Evolutionary conservation across 2,888 invertebrate species (phyloP).

Genomic region (Villa cingulata): DNA sequence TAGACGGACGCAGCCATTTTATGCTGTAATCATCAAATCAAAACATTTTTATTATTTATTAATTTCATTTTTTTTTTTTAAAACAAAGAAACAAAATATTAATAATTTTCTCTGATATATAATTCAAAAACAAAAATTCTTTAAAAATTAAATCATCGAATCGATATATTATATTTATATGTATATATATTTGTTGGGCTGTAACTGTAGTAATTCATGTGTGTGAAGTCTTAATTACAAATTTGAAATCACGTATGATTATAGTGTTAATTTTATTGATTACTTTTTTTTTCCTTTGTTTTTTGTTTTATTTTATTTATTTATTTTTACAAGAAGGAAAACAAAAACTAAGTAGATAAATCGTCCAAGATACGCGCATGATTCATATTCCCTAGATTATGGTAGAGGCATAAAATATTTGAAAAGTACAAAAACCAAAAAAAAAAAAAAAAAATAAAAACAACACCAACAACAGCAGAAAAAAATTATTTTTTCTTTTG

Average conservation of each 20-base stretch:
- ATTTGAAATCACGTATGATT: conserved; percentile 3
- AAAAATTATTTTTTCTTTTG: conserved; percentile 11
- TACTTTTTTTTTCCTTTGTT: too few relatives aligned
- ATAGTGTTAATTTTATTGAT: conserved; percentile 16
- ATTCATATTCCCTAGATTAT: conserved; percentile 14
- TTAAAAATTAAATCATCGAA: too few relatives aligned
- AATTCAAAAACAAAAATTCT: too few relatives aligned
- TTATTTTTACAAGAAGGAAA: too few relatives aligned
- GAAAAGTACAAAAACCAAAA: too few relatives aligned
- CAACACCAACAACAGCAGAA: conserved; percentile 7
- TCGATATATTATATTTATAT: too few relatives aligned
- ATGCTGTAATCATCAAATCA: conserved; percentile 25
- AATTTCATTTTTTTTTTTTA: neutral
- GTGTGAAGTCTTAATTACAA: neutral
- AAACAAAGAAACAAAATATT: neutral
- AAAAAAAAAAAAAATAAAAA: conserved; percentile 3
- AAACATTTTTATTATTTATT: neutral
- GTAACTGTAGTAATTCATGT: too few relatives aligned
- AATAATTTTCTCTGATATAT: too few relatives aligned
- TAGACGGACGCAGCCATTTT: conserved; percentile 38
- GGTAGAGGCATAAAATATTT: neutral
- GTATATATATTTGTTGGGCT: too few relatives aligned
- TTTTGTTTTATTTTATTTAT: too few relatives aligned
- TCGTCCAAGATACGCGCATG: conserved; percentile 11
- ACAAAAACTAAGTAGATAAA: conserved; percentile 1